Percentiles rank a stretch among this genome's conserved stretches.
phyloP scores from a whole-genome alignment of 92 coral and sea anemone genomes.

The Phenganax marumi region DNA sequence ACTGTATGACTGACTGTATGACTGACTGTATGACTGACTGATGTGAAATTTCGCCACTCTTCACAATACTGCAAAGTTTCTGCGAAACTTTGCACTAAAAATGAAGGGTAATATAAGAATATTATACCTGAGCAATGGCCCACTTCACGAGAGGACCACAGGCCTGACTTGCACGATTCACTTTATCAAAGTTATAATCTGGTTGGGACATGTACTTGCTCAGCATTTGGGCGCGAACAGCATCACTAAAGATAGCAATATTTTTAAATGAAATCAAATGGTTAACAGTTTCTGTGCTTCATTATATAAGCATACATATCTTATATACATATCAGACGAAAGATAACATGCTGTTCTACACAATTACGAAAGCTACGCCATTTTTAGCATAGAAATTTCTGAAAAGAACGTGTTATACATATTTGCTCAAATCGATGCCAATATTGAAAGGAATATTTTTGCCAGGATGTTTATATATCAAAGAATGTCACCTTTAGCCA shows the following conservation, averaged over 20 bases:
- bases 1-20: no score
- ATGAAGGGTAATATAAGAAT: neutral
- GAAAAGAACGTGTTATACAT: neutral
- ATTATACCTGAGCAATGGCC: conserved; percentile 90
- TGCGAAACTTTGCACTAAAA: neutral
- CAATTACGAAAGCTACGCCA: no score
- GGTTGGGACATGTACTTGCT: conserved; percentile 83
- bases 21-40: no score
- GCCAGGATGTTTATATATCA: no score
- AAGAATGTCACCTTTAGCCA: conserved; percentile 9
- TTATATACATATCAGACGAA: no score
- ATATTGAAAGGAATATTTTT: neutral
- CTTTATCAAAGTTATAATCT: conserved; percentile 90
- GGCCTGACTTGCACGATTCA: conserved; percentile 95
- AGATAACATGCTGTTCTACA: no score
- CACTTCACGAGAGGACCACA: conserved; percentile 98
- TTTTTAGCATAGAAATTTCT: neutral
- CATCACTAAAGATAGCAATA: conserved; percentile 59
- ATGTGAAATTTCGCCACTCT: no score
- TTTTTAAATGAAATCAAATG: neutral
- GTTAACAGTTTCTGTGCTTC: neutral
- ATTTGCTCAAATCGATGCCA: neutral
- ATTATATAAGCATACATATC: no score
- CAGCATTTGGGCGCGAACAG: conserved; percentile 70
- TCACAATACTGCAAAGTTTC: no score